phyloP scores from a whole-genome alignment of 2,888 invertebrate species.

The Drosophila putrida region DNA sequence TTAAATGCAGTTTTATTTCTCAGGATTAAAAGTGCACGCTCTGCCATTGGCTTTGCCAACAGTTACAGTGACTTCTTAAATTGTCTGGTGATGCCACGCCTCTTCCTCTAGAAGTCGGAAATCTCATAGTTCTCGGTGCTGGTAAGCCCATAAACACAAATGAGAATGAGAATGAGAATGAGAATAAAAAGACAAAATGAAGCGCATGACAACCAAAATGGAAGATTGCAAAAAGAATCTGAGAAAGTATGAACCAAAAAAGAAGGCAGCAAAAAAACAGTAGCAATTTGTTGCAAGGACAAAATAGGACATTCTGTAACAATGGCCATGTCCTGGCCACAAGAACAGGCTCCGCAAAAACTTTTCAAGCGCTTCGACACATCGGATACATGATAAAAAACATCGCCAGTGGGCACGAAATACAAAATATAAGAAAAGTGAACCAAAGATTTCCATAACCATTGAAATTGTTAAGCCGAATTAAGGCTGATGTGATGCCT shows the following conservation, averaged over 20 bases:
- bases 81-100: conserved; percentile 4
- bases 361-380: conserved; percentile 47
- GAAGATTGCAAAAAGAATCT: conserved; percentile 33
- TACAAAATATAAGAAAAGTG: conserved; percentile 23
- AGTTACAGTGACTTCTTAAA: conserved; percentile 7
- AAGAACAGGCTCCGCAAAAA: conserved; percentile 46
- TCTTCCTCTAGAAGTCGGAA: conserved; percentile 4
- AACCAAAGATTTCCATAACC: conserved; percentile 47
- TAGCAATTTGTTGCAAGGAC: conserved; percentile 74
- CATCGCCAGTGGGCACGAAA: conserved; percentile 10
- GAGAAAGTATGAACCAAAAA: conserved; percentile 28
- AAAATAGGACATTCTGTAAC: conserved; percentile 72
- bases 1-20: conserved; percentile 59
- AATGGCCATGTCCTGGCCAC: conserved; percentile 60
- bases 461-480: conserved; percentile 39
- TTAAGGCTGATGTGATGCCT: conserved; percentile 34
- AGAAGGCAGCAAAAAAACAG: conserved; percentile 17
- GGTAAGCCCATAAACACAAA: conserved; percentile 46
- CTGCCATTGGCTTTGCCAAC: conserved; percentile 8
- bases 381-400: conserved; percentile 47
- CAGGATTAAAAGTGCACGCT: conserved; percentile 36
- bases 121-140: background rate
- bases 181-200: conserved; percentile 31
- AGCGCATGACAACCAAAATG: conserved; percentile 36
- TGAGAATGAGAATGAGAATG: conserved; percentile 29